Evolutionary conservation across 2,888 invertebrate species (phyloP), one percentile per base, ranked within the genome.

Genomic region (Synanthedon vespiformis): DNA sequence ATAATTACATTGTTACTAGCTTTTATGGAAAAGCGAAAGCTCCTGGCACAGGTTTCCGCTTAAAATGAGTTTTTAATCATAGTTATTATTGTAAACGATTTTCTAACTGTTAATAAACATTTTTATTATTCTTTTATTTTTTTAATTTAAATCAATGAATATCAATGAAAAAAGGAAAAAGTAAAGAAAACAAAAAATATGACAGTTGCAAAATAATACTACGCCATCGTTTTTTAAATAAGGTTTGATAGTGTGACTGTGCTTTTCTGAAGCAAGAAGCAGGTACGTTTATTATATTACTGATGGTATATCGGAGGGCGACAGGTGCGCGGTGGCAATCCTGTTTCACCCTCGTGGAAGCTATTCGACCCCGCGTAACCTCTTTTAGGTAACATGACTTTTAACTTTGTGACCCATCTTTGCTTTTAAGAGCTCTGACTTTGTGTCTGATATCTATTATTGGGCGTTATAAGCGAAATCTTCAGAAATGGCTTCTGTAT

Each of bases 311-410:
- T 48, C 16, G 18, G 18, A 5, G 59, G 70, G 68, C 68, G 78
- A 72, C 82, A 84, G 84, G 83, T 83, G 81, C 71, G 75, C 74
- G 68, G 61, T 71, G 68, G 72, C 78, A 79, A 81, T 79, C 79
- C 82, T 80, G 78, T 81, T 80, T 77, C 70, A 68, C 74, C 71
- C 70, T 69, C 68, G 68, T 66, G 66, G 65, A 70, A 78, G 78
- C 76, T 75, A 76, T 80, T 74, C 74, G 77, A 77, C 80, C 80
- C 71, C 74, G 70, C 72, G 71, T 70, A 80, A 80, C 79, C 82
- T 81, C 82, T 83, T 85, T 85, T 84, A 85, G 82, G 82, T 81
- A 78, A 85, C 85, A 85, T 84, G 85, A 85, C 85, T 86, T 86
- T 86, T 83, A 84, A 85, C 85, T 85, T 84, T 81, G 83, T 79